phyloP scores from a whole-genome alignment of 2,888 invertebrate genomes.

The Drepana falcataria region DNA sequence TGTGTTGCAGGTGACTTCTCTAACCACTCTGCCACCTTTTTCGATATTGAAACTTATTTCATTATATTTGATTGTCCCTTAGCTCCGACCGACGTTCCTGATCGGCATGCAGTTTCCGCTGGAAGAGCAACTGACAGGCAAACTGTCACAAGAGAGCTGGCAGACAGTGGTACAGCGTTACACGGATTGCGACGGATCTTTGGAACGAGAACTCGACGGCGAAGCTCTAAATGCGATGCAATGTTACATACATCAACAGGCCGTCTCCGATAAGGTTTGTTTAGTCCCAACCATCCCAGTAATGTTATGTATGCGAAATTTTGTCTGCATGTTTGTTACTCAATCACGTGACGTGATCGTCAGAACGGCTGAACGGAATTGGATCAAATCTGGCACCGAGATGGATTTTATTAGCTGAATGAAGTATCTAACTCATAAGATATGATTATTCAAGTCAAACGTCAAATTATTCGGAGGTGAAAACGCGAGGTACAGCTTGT shows the following conservation, averaged over 20 bases:
- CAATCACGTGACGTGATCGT: too few species aligned
- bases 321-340: too few species aligned
- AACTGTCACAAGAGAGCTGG: slow-evolving; percentile 39
- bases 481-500: too few species aligned
- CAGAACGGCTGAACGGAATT: too few species aligned
- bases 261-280: slow-evolving; percentile 79
- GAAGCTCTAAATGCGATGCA: slow-evolving; percentile 70
- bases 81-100: slow-evolving; percentile 77
- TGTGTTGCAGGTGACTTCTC: too few species aligned
- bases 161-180: slow-evolving; percentile 35
- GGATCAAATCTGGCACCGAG: too few species aligned
- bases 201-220: slow-evolving; percentile 47
- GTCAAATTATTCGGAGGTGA: too few species aligned
- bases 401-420: too few species aligned
- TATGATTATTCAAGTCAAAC: too few species aligned
- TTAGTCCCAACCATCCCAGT: neutral
- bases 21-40: too few species aligned
- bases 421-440: too few species aligned
- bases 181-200: slow-evolving; percentile 28
- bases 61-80: slow-evolving; percentile 12
- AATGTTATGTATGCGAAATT: too few species aligned
- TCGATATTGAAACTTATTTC: neutral
- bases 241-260: slow-evolving; percentile 69
- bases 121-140: slow-evolving; percentile 60
- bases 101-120: slow-evolving; percentile 64